Evolutionary conservation across 2,797 vertebrate species (phyloP), one percentile per base, ranked within the genome.

Genomic region (Enteromius thamalakanensis): DNA sequence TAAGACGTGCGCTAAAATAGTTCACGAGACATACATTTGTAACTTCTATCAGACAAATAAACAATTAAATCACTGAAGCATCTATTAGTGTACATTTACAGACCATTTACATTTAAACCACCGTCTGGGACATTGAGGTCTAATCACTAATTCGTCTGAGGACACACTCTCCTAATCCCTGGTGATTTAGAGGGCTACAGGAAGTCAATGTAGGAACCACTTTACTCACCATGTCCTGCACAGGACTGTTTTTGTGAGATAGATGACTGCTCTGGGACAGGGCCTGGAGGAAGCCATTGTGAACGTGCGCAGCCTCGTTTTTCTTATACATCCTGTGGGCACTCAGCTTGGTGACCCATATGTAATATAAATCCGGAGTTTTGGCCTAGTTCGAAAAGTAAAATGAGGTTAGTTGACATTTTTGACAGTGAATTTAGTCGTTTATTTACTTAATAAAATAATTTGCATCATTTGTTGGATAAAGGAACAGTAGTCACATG

Each of bases 301-400:
- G 92, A 26, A 84, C 55, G 0, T 92, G 88, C 23, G 91, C 88
- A 0, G 89, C 86, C 82, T 97, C 96, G 0, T 91, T 93, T 88
- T 89, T 94, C 91, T 94, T 96, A 26, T 92, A 96, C 67, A 92
- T 85, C 70, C 97, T 96, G 62, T 99, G 97, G n/a, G 93, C 91
- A 89, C 96, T 96, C 0, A 99, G 92, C 90, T 96, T 97, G 70
- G 95, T 94, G 19, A 97, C 94, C 97, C 97, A 98, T 82, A 96
- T 96, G 90, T 96, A 93, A 84, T 98, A 98, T 58, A 96, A 91
- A 29, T 98, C 96, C 0, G 96, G 95, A 85, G 94, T 96, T 89
- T 97, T 97, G 86, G 95, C 95, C 97, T 99, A 86, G 45, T 42
- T 32, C 21, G 12, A 55, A 67, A 49, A 34, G 21, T 34, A 40